Base-by-base conservation (phyloP, 2,888 invertebrate species). In the Synergus umbraculus region DNA sequence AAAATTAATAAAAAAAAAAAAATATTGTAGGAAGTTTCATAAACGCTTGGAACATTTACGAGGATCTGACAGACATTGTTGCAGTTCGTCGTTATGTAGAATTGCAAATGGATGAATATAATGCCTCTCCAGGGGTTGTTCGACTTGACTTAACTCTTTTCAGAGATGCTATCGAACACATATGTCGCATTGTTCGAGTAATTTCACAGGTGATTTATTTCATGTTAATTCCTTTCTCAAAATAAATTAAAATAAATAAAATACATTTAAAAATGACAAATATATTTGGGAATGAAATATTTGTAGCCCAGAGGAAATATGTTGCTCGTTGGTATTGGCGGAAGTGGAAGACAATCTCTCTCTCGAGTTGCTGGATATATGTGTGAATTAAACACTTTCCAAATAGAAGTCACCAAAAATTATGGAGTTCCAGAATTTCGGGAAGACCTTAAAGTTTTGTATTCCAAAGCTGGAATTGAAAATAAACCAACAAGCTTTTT, bases 151-250 rank as follows among this genome's bases (percentile, higher is more conserved):
- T 98, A 81, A 97, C 98, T 8, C 93, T 98, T 81, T 98, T 97
- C 92, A 95, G 95, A 86, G 97, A 98, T 89, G 97, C 97, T 12
- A 95, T 98, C 65, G 96, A 97, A 87, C 97, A 98, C 91, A 94
- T 98, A 78, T 95, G 96, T 81, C 95, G 97, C 83, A 96, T 98
- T 81, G 95, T 96, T 41, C 94, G 98, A 65, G 96, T 97, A 46
- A 94, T 98, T 79, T 96, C 97, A 0, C 97, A 94, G 89, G 90
- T 90, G 77, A 49, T 76, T 69, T 58, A 10, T 15, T 67, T 9
- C 10, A n/a, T 63, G 4, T 29, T 9, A 29, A 13, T 44, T 18
- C 13, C 18, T 22, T 1, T 18, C 13, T 7, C 8, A 8, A 18
- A 44, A 44, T 22, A 41, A 64, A 9, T 37, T 2, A 15, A 12